Percentiles rank a stretch among this genome's conserved stretches.
Conservation (phyloP, 1,140 invertebrate genomes). For the Pemphigus obesinymphae region DNA sequence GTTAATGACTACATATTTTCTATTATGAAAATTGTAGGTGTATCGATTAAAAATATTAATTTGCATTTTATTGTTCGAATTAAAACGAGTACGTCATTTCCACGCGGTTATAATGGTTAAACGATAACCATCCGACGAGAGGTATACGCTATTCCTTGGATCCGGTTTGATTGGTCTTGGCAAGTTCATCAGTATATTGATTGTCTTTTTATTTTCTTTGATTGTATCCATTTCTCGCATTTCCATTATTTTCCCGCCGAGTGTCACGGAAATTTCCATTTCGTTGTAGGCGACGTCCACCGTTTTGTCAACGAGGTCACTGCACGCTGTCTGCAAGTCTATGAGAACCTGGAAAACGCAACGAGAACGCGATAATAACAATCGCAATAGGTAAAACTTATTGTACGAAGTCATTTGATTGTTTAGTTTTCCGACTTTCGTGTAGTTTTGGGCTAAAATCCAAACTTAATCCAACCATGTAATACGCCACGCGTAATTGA, state of each 20-base stretch:
- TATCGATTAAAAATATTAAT: too few relatives aligned
- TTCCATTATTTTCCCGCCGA: not conserved
- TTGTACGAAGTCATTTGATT: not conserved
- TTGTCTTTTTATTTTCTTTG: not conserved
- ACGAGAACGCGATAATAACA: not conserved
- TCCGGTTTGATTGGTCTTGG: too few relatives aligned
- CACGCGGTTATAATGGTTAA: too few relatives aligned
- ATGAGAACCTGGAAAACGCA: too few relatives aligned
- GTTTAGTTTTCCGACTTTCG: not conserved
- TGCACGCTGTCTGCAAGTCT: not conserved
- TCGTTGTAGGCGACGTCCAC: not conserved
- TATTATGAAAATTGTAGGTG: too few relatives aligned
- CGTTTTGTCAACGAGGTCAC: not conserved
- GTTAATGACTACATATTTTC: too few relatives aligned
- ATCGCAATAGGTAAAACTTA: not conserved
- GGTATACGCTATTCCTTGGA: too few relatives aligned
- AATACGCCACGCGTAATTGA: too few relatives aligned
- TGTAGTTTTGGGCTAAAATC: not conserved
- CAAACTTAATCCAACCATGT: too few relatives aligned
- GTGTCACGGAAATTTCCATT: not conserved
- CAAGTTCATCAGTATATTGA: not conserved
- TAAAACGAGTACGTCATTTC: too few relatives aligned
- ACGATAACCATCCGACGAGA: too few relatives aligned
- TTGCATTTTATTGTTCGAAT: too few relatives aligned
- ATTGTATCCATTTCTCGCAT: not conserved